Evolutionary conservation across 1,140 invertebrate species (phyloP), one percentile per base, ranked within the genome.

Genomic region (Cyrtorhinus lividipennis): DNA sequence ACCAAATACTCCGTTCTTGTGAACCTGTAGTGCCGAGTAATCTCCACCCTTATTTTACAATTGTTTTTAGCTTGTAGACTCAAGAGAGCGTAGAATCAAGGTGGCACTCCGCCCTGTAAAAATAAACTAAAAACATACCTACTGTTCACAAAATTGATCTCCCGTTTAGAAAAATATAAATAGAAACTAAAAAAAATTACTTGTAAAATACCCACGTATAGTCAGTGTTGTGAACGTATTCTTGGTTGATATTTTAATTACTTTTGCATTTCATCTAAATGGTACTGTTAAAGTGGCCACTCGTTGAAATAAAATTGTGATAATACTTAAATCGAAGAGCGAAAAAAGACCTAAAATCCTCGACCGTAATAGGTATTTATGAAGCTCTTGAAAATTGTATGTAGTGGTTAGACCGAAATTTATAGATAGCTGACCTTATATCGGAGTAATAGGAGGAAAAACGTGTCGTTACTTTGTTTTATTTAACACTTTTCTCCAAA

Each of bases 231-330:
- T 53, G 20, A 53, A 53, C 20, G 48, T 53, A 22, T 20, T 53
- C 10, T 53, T 53, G 10, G 48, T 53, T 53, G 48, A 53, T 53
- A 53, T 53, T 53, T 53, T 15, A 5, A 53, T 53, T 53, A 53
- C 48, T 53, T 53, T 53, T 22, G 48, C 48, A 53, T 53, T 53
- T 53, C 48, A 53, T 53, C 48, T 15, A 53, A 15, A 53, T 53
- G 48, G 48, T 53, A 53, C 48, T 53, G 48, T 20, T 53, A 53
- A 53, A 53, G 48, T 22, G 20, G 48, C 48, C 48, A 53, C 48
- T 53, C 48, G 48, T 53, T 53, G 48, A 53, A 53, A 53, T 53
- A 53, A 53, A 53, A 53, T 53, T 53, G 48, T 53, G 48, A 53
- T 53, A 60, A 60, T 60, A 30, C 30, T 30, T 60, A 60, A 24